Base-by-base conservation (phyloP, 53 echinoderm and acorn worm genomes). In the Paracentrotus lividus region DNA sequence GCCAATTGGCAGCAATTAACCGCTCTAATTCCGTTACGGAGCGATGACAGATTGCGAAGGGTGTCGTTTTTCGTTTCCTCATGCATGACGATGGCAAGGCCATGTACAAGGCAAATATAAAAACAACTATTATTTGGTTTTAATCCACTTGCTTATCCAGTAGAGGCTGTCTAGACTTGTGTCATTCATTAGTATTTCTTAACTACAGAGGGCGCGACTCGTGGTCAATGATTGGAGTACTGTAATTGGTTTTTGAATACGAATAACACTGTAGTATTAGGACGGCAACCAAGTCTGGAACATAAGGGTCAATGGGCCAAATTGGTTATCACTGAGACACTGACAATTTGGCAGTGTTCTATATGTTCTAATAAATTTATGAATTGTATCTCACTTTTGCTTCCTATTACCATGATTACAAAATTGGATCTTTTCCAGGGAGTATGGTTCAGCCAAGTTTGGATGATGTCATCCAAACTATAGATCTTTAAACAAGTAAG, bases 1-100 rank as follows among this genome's bases (percentile, higher is more conserved):
- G 89, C 89, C 89, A 89, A 89, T 89, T 89, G 89, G 89, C 89
- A 64, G 61, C 44, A 89, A 89, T 89, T 64, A 89, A 59, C 42
- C 27, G 89, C 44, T 61, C 89, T 10, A 89, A 89, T 89, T 89
- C 89, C 43, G 38, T 56, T 87, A 57, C 6, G 54, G 38, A 55
- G 16, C 57, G 33, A 24, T 44, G 56, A 87, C 4, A 23, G 87
- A 54, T 87, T 16, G 87, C 56, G 21, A n/a, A 6, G 34, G 21
- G 57, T 47, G 27, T 81, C 44, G 9, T 27, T 0, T 26, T 20
- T 7, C 81, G 24, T 47, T 81, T n/a, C 26, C n/a, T 20, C n/a
- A 26, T 81, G 0, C 81, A 81, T 81, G 44, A 49, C 27, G 81
- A 38, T 47, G 44, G n/a, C 47, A 81, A 45, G 24, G 81, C 27